Evolutionary conservation across 2,113 vertebrate species (phyloP).

Genomic region (human (Homo sapiens)): GRCh38 chr12:47285001-47285500

Average conservation of each 20-base stretch:
- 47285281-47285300: neutral
- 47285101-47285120: neutral
- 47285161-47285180: neutral
- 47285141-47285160: neutral
- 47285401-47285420: neutral
- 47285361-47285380: neutral
- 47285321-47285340: neutral
- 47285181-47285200: neutral
- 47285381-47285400: neutral
- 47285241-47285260: neutral
- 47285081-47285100: neutral
- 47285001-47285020: neutral
- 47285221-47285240: neutral
- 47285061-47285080: neutral
- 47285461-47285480: neutral
- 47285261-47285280: neutral
- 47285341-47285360: neutral
- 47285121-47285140: neutral
- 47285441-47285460: neutral
- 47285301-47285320: neutral
- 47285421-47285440: neutral
- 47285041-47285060: neutral
- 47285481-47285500: neutral
- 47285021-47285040: neutral
- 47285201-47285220: neutral